Base-by-base conservation (phyloP, 1,140 invertebrate genomes). In the Venturia canescens region DNA sequence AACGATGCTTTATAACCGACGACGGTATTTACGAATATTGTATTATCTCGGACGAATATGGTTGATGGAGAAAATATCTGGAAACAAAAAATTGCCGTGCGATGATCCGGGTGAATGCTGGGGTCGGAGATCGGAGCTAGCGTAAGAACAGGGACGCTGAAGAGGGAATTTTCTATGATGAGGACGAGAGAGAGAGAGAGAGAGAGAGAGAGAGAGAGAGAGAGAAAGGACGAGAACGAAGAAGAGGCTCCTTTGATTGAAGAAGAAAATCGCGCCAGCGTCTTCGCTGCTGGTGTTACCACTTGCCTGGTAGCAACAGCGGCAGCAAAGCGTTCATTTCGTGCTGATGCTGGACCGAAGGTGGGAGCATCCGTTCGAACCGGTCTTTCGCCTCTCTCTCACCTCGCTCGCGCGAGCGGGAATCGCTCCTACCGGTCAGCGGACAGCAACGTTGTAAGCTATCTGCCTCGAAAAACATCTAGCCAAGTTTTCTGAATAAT, bases 311-410 rank as follows among this genome's bases (percentile, higher is more conserved):
- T 34, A 70, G 67, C 67, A 70, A 70, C 69, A 71, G 69, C 31
- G 48, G 44, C 71, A 27, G 44, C 48, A 74, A 38, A 74, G 48
- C 23, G 71, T 50, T 74, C 71, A 74, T 53, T 23, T 44, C 31
- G 38, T 21, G 48, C 48, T 53, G 50, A n/a, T 53, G 71, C 15
- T 48, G 27, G 48, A 26, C 23, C 71, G 57, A 53, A 74, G 71
- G 71, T 74, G 71, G 71, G 48, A 74, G 71, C 71, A 74, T 74
- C 71, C 71, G 53, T 74, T 74, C 44, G 71, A 74, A 74, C 71
- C 71, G 71, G 71, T 74, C 71, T 48, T 50, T 74, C n/a, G 44
- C 15, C 23, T 74, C 71, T 74, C 48, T 15, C 44, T 53, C 50
- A 44, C n/a, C 50, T 53, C 50, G 50, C 50, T 18, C 1, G 50